Percentiles rank a stretch among this genome's conserved stretches.
Evolutionary conservation across 1,140 invertebrate genomes (phyloP).

Genomic region (Thalassaphorura encarpata): DNA sequence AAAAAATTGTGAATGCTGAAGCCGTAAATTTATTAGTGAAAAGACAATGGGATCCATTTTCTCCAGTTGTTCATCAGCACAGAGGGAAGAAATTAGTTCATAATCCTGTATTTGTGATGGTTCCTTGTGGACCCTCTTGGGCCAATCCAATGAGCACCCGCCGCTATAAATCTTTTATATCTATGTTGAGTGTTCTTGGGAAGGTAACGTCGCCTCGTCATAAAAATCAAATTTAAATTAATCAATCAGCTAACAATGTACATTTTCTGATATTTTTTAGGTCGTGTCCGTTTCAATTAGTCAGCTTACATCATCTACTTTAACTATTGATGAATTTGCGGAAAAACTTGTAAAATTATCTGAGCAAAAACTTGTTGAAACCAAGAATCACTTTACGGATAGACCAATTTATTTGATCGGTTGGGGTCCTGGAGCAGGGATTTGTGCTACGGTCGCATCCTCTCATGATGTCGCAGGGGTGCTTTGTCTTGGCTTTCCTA

Average conservation of each 20-base stretch:
- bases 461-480: slow-evolving; percentile 22
- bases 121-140: slow-evolving; percentile 15
- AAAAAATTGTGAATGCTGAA: slow-evolving; percentile 40
- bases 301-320: slow-evolving; percentile 33
- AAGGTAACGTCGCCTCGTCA: slow-evolving; percentile 8
- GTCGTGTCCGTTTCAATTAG: slow-evolving; percentile 43
- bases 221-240: not conserved
- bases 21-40: slow-evolving; percentile 56
- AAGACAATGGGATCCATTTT: slow-evolving; percentile 64
- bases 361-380: slow-evolving; percentile 57
- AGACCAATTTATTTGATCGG: slow-evolving; percentile 65
- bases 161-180: slow-evolving; percentile 16
- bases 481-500: slow-evolving; percentile 23
- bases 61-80: slow-evolving; percentile 43
- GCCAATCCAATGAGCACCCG: not conserved
- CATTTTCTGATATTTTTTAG: slow-evolving; percentile 32
- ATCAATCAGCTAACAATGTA: not conserved
- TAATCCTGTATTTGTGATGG: slow-evolving; percentile 25
- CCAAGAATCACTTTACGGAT: slow-evolving; percentile 54
- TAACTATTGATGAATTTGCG: slow-evolving; percentile 41
- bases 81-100: slow-evolving; percentile 45
- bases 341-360: slow-evolving; percentile 60
- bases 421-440: slow-evolving; percentile 59
- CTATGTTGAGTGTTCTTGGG: slow-evolving; percentile 21
- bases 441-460: slow-evolving; percentile 42